phyloP scores from a whole-genome alignment of 2,888 invertebrate genomes.

The Punctoribates punctum region DNA sequence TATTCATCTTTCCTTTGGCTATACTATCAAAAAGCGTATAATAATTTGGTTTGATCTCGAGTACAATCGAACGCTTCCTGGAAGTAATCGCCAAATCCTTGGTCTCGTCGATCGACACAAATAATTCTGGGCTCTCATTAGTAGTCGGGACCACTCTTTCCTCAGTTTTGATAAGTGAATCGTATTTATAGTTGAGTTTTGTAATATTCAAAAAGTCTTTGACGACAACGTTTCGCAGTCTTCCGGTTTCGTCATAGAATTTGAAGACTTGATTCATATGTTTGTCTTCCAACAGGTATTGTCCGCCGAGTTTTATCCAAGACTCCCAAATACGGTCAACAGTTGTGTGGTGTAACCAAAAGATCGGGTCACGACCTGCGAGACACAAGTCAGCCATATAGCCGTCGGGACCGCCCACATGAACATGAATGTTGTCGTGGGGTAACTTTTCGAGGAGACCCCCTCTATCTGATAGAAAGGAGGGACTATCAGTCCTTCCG shows the following conservation, averaged over 20 bases:
- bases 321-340: neutral
- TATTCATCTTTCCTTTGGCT: neutral
- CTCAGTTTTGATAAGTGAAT: neutral
- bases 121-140: neutral
- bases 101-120: neutral
- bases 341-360: neutral
- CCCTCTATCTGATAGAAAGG: neutral
- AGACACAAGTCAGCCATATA: neutral
- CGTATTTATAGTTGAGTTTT: constrained; percentile 8
- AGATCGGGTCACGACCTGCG: neutral
- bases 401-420: neutral
- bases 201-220: neutral
- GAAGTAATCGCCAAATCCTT: neutral
- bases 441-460: neutral
- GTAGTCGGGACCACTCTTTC: neutral
- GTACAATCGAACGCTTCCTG: neutral
- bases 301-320: neutral
- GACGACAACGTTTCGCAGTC: neutral
- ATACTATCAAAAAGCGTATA: neutral
- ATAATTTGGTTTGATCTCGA: neutral
- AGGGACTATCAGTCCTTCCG: neutral
- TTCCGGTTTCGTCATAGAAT: neutral
- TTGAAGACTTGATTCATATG: neutral
- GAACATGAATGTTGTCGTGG: neutral
- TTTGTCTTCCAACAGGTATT: neutral